Base-by-base conservation (phyloP, 2,113 vertebrate species). In the Galeopterus variegatus region DNA sequence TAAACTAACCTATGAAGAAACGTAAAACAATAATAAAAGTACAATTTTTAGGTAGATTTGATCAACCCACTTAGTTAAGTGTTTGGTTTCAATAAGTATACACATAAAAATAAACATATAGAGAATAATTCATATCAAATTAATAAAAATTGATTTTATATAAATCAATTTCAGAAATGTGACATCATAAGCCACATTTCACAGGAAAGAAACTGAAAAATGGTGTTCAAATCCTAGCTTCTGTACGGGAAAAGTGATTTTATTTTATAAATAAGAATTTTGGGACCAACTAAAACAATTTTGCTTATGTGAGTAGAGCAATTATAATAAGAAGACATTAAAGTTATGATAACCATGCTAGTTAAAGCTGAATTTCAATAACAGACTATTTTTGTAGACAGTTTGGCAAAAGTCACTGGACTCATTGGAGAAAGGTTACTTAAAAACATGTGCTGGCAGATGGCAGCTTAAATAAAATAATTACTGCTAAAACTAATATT, bases 191-290 rank as follows among this genome's bases (percentile, higher is more conserved):
- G 13, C 24, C 28, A 76, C 28, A 60, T 87, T 93, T 95, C 91
- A 93, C 3, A 79, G 67, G 76, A 89, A 93, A 52, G 5, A 4
- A 96, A 84, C 50, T 90, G 33, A 89, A 69, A 82, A 85, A 54
- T 81, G 13, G 1, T 24, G 23, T 88, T 94, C 90, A 95, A 94
- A 90, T 21, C 54, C 52, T 80, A 76, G 26, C 72, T 60, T 92
- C 92, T 79, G 10, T 54, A n/a, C 80, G 81, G 19, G 33, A 96
- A 95, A 90, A 48, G 28, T 80, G 41, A 83, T 97, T 84, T 21
- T 41, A 76, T 82, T 95, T 93, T 93, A 85, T 41, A 93, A 93
- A 88, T 87, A 93, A 81, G 83, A 97, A 95, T 94, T 83, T 87
- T 2, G 7, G 41, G 48, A 93, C 72, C 7, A 75, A 52, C 8